phyloP scores from a whole-genome alignment of 2,888 invertebrate species.

The Cheilosia vulpina region DNA sequence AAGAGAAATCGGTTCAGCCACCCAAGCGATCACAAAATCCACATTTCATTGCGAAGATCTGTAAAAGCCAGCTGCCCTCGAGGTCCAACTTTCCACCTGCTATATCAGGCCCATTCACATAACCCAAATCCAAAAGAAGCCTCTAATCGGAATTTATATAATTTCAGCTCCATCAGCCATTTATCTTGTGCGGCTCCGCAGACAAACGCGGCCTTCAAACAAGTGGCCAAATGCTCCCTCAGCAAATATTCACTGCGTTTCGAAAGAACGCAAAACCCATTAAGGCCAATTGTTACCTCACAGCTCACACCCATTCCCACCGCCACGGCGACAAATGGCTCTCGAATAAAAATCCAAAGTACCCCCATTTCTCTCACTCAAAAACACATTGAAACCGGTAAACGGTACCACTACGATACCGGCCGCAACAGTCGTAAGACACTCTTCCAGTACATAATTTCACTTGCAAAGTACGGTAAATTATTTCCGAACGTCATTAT shows the following conservation, averaged over 20 bases:
- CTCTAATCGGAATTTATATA: too few species aligned
- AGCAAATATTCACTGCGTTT: conserved; percentile 25
- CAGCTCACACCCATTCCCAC: background rate
- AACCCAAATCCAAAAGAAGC: too few species aligned
- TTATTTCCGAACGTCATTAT: conserved; percentile 70
- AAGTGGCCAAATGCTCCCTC: conserved; percentile 9
- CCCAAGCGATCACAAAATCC: too few species aligned
- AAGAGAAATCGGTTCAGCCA: too few species aligned
- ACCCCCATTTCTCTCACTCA: conserved; percentile 65
- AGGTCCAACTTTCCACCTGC: too few species aligned
- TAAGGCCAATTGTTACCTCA: conserved; percentile 32
- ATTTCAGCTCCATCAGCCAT: too few species aligned
- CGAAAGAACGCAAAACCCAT: conserved; percentile 25
- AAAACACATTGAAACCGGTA: conserved; percentile 65
- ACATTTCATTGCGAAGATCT: too few species aligned
- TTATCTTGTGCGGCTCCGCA: too few species aligned
- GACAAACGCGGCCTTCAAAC: too few species aligned
- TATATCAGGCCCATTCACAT: too few species aligned
- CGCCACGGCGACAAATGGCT: background rate
- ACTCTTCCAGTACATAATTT: conserved; percentile 60
- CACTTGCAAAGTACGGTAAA: conserved; percentile 67
- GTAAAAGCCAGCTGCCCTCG: too few species aligned
- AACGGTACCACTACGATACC: conserved; percentile 44
- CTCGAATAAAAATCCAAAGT: conserved; percentile 41
- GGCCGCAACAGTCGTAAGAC: conserved; percentile 6